Base-by-base conservation (phyloP, 1,140 invertebrate species). In the Drosophila pallidifrons region DNA sequence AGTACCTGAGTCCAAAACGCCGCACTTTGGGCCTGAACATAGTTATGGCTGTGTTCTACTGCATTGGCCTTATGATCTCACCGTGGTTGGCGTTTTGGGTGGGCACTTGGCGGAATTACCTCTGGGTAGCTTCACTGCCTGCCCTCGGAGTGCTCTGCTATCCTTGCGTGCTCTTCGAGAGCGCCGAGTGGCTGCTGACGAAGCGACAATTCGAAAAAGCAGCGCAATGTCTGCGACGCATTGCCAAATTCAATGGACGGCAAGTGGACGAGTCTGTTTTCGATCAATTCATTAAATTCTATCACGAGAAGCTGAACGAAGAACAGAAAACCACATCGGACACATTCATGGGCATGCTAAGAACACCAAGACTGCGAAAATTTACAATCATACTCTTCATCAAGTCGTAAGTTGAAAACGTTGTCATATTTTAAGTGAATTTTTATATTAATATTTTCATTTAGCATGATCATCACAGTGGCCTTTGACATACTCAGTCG, bases 121-220 rank as follows among this genome's bases (percentile, higher is more conserved):
- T 94, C 0, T 80, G 94, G 54, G 90, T 92, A 3, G 93, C 94
- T 0, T 93, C 94, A 1, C 20, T 94, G 13, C 94, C 94, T 1
- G 93, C 94, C 13, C 45, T 93, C 0, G 58, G 92, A 0, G 88
- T 94, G 25, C 79, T 93, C 15, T 54, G 85, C n/a, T 95, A 93
- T 81, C 94, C 93, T 25, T 85, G 92, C 11, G 60, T 93, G 41
- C 90, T 95, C 71, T 94, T 95, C 70, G 95, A 95, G 85, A 95
- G 94, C 65, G 94, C 94, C 0, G 93, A 94, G 70, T 95, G 95
- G 95, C 83, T 95, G 10, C 83, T 95, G 7, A 94, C 94, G 46
- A 93, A 94, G 75, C 93, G 94, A 0, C 82, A 93, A 13, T 92
- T 93, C 3, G 93, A 94, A 8, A 86, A 94, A 61, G 94, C 95